Percentiles rank a stretch among this genome's conserved stretches.
These are phyloP conservation scores for Parasteatoda lunata DNA, from an alignment of 2,888 invertebrate genomes.

Conservation along the genomic window DNA sequence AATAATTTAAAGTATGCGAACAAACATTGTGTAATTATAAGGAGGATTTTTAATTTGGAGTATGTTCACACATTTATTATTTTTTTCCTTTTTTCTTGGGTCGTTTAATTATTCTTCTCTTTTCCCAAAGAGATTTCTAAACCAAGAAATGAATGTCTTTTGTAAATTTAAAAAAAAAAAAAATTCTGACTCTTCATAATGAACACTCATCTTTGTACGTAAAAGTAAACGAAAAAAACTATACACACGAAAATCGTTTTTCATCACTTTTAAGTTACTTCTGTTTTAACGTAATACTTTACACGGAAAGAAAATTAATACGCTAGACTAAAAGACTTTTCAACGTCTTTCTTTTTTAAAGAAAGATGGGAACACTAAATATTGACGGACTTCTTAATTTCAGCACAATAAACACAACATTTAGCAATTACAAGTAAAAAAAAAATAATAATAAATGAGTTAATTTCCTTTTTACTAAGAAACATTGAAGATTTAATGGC, in stretches of 20 bases:
- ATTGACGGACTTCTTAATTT: too few species aligned
- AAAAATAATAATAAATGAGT: too few species aligned
- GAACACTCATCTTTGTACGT: background rate
- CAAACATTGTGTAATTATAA: background rate
- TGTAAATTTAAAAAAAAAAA: background rate
- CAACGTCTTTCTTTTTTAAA: too few species aligned
- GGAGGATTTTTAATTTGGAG: background rate
- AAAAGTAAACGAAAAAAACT: background rate
- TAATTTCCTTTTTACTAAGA: too few species aligned
- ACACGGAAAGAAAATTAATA: too few species aligned
- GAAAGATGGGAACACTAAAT: too few species aligned
- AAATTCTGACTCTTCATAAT: background rate
- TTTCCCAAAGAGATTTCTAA: background rate
- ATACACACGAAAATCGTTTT: background rate
- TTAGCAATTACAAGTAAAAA: too few species aligned
- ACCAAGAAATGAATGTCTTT: background rate
- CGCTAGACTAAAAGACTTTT: too few species aligned
- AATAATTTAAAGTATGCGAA: background rate
- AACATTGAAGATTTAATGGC: too few species aligned
- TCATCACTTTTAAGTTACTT: too few species aligned
- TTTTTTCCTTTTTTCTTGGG: conserved; percentile 2
- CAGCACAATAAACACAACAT: too few species aligned
- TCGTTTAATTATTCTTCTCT: background rate
- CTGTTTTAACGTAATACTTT: too few species aligned
- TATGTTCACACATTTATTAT: background rate